Evolutionary conservation across 2,888 invertebrate species (phyloP).

Genomic region (Neoitamus cyanurus): DNA sequence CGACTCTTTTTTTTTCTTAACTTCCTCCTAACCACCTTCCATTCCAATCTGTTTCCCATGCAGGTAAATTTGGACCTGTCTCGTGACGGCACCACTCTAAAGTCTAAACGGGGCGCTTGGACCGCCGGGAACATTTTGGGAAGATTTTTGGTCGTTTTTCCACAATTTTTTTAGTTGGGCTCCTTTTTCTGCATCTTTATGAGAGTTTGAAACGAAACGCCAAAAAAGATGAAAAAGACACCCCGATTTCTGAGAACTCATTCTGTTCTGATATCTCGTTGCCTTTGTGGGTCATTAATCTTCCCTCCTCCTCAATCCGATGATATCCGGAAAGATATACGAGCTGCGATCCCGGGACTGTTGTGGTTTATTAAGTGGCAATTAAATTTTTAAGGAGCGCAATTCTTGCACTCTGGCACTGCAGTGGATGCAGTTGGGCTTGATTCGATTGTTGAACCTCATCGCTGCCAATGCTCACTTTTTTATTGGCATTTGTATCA

Average conservation of each 20-base stretch:
- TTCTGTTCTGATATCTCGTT: constrained; percentile 35
- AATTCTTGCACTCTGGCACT: neutral
- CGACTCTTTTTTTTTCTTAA: neutral
- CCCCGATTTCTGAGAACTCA: constrained; percentile 25
- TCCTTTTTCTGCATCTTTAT: constrained; percentile 36
- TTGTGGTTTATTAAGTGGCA: constrained; percentile 33
- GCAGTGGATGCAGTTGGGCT: neutral
- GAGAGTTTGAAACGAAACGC: neutral
- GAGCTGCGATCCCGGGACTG: neutral
- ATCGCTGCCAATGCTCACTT: neutral
- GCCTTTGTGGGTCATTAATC: constrained; percentile 32
- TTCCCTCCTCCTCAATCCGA: constrained; percentile 20
- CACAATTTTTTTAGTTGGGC: neutral
- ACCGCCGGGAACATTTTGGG: constrained; percentile 21
- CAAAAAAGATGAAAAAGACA: constrained; percentile 7
- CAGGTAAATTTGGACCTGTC: constrained; percentile 9
- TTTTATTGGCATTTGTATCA: neutral
- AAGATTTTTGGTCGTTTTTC: neutral
- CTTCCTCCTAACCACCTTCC: neutral
- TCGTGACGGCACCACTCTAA: constrained; percentile 5
- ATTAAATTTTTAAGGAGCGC: constrained; percentile 23
- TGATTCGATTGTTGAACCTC: neutral
- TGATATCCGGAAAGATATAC: constrained; percentile 30
- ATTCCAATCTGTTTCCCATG: neutral
- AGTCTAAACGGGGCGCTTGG: neutral